Percentiles rank a stretch among this genome's conserved stretches.
Conservation (phyloP, 1,140 invertebrate species). For the Drosophila trapezifrons region DNA sequence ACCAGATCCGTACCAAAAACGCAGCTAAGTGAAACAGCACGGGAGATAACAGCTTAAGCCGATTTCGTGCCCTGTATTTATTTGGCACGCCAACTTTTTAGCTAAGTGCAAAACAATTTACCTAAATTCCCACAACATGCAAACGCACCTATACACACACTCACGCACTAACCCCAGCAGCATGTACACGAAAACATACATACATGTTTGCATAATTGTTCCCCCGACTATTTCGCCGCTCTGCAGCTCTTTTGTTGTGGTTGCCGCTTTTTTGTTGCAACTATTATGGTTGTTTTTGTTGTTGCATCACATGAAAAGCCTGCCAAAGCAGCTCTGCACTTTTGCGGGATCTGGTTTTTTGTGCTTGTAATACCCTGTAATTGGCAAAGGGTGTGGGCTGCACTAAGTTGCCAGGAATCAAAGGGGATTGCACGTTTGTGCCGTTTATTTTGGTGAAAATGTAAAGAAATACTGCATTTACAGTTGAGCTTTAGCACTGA, state of each 20-base stretch:
- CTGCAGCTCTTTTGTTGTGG: conserved; percentile 18
- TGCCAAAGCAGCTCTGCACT: conserved; percentile 68
- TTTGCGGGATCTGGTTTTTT: conserved; percentile 38
- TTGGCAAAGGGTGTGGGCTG: background rate
- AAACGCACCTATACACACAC: conserved; percentile 16
- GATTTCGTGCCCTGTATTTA: conserved; percentile 70
- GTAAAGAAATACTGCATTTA: background rate
- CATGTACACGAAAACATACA: conserved; percentile 5
- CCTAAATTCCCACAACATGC: conserved; percentile 63
- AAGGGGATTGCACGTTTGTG: background rate
- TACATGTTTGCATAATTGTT: conserved; percentile 66
- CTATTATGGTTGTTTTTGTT: conserved; percentile 27
- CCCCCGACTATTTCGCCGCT: conserved; percentile 39
- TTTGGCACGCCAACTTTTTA: conserved; percentile 74
- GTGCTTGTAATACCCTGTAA: conserved; percentile 37
- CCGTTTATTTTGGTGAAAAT: background rate
- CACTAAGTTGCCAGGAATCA: background rate
- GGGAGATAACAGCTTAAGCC: conserved; percentile 67
- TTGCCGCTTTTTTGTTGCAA: conserved; percentile 20
- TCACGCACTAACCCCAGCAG: conserved; percentile 16
- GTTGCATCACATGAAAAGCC: conserved; percentile 54
- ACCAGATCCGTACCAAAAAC: conserved; percentile 34
- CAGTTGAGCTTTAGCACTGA: background rate
- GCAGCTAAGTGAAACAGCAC: conserved; percentile 66
- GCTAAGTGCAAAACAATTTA: conserved; percentile 83